Conservation (phyloP, 2,888 invertebrate species). For the Dyspetes luteomarginatus region DNA sequence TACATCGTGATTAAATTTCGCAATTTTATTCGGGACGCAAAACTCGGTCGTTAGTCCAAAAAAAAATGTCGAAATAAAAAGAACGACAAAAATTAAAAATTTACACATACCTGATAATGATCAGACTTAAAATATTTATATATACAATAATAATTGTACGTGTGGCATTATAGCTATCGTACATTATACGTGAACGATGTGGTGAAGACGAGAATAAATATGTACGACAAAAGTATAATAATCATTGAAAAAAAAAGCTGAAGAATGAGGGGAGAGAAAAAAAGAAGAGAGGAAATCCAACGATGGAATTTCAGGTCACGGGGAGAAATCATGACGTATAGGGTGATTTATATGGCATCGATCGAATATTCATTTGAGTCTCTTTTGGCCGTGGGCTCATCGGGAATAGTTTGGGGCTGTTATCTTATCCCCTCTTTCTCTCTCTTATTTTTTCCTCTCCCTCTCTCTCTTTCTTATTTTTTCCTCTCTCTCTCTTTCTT, state of each 20-base stretch:
- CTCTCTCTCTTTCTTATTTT: neutral
- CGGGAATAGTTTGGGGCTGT: too few species aligned
- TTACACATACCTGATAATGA: neutral
- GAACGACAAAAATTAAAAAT: neutral
- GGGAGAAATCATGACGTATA: neutral
- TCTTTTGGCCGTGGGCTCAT: too few species aligned
- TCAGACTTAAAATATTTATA: too few species aligned
- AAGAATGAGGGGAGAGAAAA: neutral
- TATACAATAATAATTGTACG: neutral
- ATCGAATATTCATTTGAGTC: slow-evolving; percentile 43
- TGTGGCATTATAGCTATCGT: neutral
- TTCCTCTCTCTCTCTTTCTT: neutral
- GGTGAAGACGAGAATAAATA: neutral
- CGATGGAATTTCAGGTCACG: slow-evolving; percentile 26
- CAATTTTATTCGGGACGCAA: neutral
- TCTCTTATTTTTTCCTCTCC: neutral
- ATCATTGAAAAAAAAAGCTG: neutral
- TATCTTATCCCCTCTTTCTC: neutral
- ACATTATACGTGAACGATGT: neutral
- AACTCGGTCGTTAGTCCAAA: neutral
- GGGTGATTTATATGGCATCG: slow-evolving; percentile 23
- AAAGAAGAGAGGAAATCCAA: neutral
- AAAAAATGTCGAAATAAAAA: neutral
- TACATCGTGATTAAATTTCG: neutral
- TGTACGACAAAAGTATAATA: neutral